Base-by-base conservation (phyloP, 2,113 vertebrate species). In the Benitochromis conjunctus region DNA sequence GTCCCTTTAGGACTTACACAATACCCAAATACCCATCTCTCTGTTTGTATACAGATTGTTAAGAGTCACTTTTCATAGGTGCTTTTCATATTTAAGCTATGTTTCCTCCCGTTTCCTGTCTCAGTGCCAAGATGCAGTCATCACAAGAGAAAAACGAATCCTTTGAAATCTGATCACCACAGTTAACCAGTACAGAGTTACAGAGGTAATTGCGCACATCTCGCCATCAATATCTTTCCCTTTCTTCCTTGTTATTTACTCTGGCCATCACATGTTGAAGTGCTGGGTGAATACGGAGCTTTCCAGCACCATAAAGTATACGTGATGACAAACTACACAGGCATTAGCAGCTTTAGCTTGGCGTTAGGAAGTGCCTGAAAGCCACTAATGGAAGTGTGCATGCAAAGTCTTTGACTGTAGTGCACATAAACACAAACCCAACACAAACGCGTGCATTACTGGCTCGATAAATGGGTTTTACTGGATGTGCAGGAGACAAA, bases 301-400 rank as follows among this genome's bases (percentile, higher is more conserved):
- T 85, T 86, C 81, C 54, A 78, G 83, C 79, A 71, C 19, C 80
- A 74, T 88, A 41, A 90, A 89, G 90, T 86, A 62, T 36, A 51
- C 53, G 24, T 85, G 74, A 86, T 82, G 80, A 86, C 81, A 86
- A 93, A 92, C 78, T 88, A 56, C 60, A 60, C 62, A 81, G 21
- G 71, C 92, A 88, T 95, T 90, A 93, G 80, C 82, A 62, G 77
- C 48, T 91, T 89, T 12, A 82, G 78, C 69, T 64, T 56, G 69
- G 78, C 81, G 81, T 38, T 78, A 60, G 81, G 80, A 62, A 34
- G 60, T 12, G 88, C 58, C 89, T 91, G 79, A 94, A 90, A 94
- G 90, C 86, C 86, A 71, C 89, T 93, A 94, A 94, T 94, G 95
- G 93, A 95, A 83, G 60, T 2, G 81, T 57, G 81, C 10, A 51